Evolutionary conservation across 2,797 vertebrate species (phyloP), one percentile per base, ranked within the genome.

Genomic region (Luscinia megarhynchos): DNA sequence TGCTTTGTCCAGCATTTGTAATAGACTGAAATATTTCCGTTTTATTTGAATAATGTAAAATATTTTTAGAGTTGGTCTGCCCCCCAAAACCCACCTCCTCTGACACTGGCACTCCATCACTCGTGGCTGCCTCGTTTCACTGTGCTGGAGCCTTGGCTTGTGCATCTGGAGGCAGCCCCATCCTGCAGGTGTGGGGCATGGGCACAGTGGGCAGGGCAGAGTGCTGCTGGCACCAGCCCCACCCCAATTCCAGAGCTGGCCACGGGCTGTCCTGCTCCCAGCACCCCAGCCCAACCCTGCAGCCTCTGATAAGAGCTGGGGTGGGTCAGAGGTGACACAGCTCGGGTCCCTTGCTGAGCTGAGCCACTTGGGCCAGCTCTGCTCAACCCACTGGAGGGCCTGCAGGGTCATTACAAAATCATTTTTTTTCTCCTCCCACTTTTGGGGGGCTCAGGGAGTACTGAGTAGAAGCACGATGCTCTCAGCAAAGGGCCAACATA

Each of bases 81-180:
- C n/a, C 72, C 27, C 69, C 22, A 2, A 74, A 91, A 14, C 43
- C 15, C 29, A 10, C 26, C 13, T 63, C 27, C 10, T 27, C 38
- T 29, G 51, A 13, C 24, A 4, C 0, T 4, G 26, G 51, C 5
- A 2, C 36, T 63, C 46, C 23, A 5, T 46, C 45, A 11, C 2
- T 0, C 0, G 0, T 59, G 30, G 20, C 32, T 62, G 50, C 38
- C 55, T 57, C 16, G 6, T 38, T 46, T 61, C 0, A 0, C 46
- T 34, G 22, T 2, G 2, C 23, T 45, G 50, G 27, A 91, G 57
- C 61, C 17, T 62, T 57, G 58, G 7, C 40, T 89, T 86, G 66
- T 55, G 53, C 48, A 14, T 20, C n/a, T 61, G 67, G 24, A 51
- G 36, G n/a, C 57, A 78, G 26, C 43, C 26, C 48, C 0, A 0